These are phyloP conservation scores for Cichladusa arquata DNA, from an alignment of 2,113 vertebrate species.

Conservation along the genomic window DNA sequence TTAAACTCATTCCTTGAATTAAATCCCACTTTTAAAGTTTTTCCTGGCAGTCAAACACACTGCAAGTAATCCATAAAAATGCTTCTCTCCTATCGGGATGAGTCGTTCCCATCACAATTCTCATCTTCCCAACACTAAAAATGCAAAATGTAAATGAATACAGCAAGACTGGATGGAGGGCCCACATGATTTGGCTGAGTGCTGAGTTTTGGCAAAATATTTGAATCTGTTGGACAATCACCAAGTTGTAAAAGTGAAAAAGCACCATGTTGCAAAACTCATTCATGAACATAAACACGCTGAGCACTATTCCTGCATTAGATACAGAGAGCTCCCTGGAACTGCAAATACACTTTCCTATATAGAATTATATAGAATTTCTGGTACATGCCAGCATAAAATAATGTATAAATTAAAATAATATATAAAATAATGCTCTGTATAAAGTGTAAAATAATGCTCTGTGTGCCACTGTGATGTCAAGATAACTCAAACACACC, in stretches of 20 bases:
- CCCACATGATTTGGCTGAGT: neutral
- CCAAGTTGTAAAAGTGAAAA: neutral
- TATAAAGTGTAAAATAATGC: neutral
- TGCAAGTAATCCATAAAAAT: constrained; percentile 21
- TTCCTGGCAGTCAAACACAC: constrained; percentile 35
- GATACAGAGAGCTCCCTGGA: neutral
- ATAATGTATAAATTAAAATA: neutral
- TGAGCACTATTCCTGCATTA: neutral
- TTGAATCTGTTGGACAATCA: neutral
- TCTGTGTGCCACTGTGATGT: neutral
- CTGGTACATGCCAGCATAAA: neutral
- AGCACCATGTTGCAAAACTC: neutral
- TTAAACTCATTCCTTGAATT: constrained; percentile 53
- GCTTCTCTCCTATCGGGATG: neutral
- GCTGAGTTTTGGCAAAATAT: neutral
- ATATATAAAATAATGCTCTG: no score
- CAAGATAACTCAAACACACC: neutral
- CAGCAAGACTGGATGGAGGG: neutral
- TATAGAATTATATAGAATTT: neutral
- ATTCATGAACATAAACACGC: neutral
- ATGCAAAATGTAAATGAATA: neutral
- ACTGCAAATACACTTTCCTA: neutral
- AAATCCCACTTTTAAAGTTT: constrained; percentile 51
- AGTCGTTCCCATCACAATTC: neutral
- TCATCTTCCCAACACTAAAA: neutral